Conservation (phyloP, 1,140 invertebrate species). For the Plectrocnemia conspersa region DNA sequence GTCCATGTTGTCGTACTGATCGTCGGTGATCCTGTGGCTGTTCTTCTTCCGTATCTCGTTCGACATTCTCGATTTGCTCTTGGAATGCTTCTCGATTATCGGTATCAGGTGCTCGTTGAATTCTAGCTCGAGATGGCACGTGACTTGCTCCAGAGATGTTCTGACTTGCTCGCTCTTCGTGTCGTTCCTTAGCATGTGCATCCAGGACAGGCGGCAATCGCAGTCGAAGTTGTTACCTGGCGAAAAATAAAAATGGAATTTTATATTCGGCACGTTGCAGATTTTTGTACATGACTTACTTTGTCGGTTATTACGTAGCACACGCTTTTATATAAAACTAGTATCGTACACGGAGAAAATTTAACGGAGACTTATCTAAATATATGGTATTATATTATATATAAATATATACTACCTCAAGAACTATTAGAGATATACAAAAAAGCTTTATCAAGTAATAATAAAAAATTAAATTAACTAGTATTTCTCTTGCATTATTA, state of each 20-base stretch:
- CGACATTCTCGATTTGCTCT: conserved; percentile 31
- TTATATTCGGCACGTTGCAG: no score
- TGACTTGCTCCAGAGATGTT: conserved; percentile 60
- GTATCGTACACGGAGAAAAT: no score
- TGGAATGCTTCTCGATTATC: conserved; percentile 43
- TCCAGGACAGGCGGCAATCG: conserved; percentile 72
- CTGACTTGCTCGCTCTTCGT: conserved; percentile 64
- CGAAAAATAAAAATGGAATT: conserved; percentile 39
- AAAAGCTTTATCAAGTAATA: no score
- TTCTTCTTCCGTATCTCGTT: conserved; percentile 36
- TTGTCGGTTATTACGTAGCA: no score
- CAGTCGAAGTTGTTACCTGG: conserved; percentile 74
- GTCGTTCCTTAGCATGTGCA: conserved; percentile 65
- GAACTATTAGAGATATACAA: no score
- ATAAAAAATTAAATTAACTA: no score
- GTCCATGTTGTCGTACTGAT: conserved; percentile 38
- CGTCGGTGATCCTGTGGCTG: conserved; percentile 33
- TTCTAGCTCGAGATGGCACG: conserved; percentile 59
- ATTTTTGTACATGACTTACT: no score
- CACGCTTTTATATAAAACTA: no score
- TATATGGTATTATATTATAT: no score
- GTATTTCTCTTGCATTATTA: no score
- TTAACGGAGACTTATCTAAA: no score
- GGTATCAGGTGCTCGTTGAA: conserved; percentile 7
- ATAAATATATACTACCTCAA: no score